Conservation (phyloP, 2,113 vertebrate species). For the Fulmarus glacialis region DNA sequence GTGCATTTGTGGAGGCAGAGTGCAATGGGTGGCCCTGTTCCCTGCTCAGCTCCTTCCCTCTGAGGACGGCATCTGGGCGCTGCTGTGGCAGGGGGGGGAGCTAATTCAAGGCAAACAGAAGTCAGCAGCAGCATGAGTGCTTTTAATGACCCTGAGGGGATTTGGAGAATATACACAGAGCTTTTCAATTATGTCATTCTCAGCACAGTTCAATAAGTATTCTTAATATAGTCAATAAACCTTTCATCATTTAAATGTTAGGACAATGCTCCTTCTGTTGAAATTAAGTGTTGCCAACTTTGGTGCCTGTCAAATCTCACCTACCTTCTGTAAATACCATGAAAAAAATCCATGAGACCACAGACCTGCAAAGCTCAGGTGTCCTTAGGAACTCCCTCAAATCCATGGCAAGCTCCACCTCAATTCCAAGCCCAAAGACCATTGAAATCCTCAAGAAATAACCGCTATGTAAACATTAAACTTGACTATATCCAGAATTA, state of each 20-base stretch:
- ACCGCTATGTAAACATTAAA: neutral
- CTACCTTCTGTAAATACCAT: neutral
- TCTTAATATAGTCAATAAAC: conserved; percentile 26
- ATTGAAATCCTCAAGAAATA: neutral
- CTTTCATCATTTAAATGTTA: conserved; percentile 28
- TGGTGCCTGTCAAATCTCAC: neutral
- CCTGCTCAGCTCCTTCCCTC: neutral
- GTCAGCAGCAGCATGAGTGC: neutral
- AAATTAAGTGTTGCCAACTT: neutral
- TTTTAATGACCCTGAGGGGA: neutral
- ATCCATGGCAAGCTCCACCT: neutral
- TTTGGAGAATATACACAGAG: neutral
- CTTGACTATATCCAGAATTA: neutral
- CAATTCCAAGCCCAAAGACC: neutral
- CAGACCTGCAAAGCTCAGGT: neutral
- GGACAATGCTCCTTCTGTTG: conserved; percentile 1
- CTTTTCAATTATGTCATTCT: neutral
- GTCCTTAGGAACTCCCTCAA: neutral
- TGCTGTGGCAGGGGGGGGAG: neutral
- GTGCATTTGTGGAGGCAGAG: neutral
- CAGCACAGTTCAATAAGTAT: conserved; percentile 29
- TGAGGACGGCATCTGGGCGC: neutral
- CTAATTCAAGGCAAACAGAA: conserved; percentile 6
- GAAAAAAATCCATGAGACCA: neutral
- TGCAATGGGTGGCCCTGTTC: neutral